Evolutionary conservation across 2,797 vertebrate genomes (phyloP).

Genomic region (Apodemus agrarius): DNA sequence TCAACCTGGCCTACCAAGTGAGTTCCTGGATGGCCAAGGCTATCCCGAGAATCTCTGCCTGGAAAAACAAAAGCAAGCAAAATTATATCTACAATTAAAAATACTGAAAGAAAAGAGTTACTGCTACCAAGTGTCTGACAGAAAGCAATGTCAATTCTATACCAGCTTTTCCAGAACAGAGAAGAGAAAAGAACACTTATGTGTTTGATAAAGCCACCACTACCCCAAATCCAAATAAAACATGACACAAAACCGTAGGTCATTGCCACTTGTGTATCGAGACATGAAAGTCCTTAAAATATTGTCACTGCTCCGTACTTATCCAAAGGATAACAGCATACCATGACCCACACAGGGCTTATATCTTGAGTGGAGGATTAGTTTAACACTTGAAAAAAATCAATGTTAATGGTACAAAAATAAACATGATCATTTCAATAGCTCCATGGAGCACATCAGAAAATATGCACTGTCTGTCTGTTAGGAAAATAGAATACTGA

Average conservation of each 20-base stretch:
- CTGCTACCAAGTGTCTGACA: background rate
- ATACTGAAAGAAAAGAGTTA: background rate
- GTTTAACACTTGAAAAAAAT: background rate
- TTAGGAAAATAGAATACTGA: background rate
- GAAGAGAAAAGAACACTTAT: background rate
- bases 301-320: background rate
- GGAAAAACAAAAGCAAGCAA: background rate
- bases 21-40: too few relatives aligned
- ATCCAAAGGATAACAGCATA: background rate
- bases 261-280: background rate
- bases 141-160: background rate
- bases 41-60: background rate
- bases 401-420: background rate
- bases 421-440: background rate
- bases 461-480: background rate
- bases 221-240: background rate
- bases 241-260: background rate
- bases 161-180: background rate
- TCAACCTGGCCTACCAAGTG: too few relatives aligned
- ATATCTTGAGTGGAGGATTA: background rate
- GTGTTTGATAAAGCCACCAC: background rate
- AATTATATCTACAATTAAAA: background rate
- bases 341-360: background rate
- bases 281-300: background rate
- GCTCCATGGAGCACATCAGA: background rate